phyloP scores from a whole-genome alignment of 1,140 invertebrate genomes.

The Plutomurus gul region DNA sequence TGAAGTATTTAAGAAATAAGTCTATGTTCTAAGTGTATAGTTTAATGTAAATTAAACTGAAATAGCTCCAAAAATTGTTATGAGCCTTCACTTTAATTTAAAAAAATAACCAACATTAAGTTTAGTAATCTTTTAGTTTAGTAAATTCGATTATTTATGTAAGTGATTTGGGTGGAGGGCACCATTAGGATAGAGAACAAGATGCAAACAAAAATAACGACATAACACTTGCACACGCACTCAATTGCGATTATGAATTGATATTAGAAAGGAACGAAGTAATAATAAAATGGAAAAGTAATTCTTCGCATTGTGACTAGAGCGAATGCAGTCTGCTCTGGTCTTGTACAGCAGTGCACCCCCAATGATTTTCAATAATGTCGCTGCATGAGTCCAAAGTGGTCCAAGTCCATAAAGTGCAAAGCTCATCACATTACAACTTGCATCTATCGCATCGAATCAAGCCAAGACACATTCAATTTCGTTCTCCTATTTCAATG shows the following conservation, averaged over 20 bases:
- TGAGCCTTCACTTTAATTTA: too few species aligned
- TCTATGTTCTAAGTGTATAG: too few species aligned
- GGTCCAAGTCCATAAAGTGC: conserved; percentile 48
- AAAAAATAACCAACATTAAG: too few species aligned
- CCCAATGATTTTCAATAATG: conserved; percentile 49
- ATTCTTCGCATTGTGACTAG: not conserved
- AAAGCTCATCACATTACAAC: conserved; percentile 42
- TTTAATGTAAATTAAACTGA: too few species aligned
- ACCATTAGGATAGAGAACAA: not conserved
- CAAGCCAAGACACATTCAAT: not conserved
- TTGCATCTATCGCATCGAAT: conserved; percentile 31
- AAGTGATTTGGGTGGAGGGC: too few species aligned
- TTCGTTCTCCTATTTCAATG: not conserved
- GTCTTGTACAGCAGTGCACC: conserved; percentile 3
- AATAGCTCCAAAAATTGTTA: too few species aligned
- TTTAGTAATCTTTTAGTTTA: too few species aligned
- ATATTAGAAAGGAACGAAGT: not conserved
- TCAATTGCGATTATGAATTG: not conserved
- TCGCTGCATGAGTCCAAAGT: conserved; percentile 44
- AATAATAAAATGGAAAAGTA: not conserved
- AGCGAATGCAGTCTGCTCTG: not conserved
- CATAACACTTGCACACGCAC: not conserved
- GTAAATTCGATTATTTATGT: too few species aligned
- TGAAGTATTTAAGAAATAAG: too few species aligned
- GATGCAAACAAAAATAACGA: not conserved